Percentiles rank a stretch among this genome's conserved stretches.
Conservation (phyloP, 2,797 vertebrate species). For the Falco biarmicus region DNA sequence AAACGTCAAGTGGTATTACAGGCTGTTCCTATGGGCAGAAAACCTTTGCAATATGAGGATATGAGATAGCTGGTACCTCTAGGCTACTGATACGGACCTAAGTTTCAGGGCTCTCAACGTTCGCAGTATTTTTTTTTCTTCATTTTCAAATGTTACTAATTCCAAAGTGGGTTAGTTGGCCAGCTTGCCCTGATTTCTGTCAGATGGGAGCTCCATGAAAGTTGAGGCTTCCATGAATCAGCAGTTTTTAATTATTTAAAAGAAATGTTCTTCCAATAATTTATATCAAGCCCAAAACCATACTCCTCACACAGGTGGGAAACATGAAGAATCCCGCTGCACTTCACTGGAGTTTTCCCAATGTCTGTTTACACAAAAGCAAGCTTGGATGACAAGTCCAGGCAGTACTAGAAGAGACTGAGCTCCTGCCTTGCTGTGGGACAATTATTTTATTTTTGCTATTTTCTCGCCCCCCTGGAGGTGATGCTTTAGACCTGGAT, state of each 20-base stretch:
- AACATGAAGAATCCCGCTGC: neutral
- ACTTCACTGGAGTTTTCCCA: neutral
- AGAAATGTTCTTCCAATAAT: neutral
- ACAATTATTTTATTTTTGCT: neutral
- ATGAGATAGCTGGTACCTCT: neutral
- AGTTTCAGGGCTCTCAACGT: neutral
- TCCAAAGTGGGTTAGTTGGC: neutral
- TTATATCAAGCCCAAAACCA: neutral
- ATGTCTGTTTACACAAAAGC: neutral
- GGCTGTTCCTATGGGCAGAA: neutral
- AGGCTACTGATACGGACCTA: neutral
- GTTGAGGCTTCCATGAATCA: neutral
- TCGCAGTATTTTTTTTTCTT: neutral
- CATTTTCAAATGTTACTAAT: neutral
- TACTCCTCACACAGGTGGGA: neutral
- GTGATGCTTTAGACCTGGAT: neutral
- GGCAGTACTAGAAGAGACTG: neutral
- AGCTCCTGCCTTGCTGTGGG: neutral
- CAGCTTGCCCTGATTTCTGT: neutral
- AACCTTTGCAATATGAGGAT: neutral
- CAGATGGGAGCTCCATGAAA: neutral
- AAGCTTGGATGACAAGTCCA: accelerated
- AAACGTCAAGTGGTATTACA: slow-evolving; percentile 11
- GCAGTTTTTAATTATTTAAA: neutral
- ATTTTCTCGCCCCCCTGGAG: neutral